Conservation (phyloP, 1,140 invertebrate species). For the Chrysoperla carnea region DNA sequence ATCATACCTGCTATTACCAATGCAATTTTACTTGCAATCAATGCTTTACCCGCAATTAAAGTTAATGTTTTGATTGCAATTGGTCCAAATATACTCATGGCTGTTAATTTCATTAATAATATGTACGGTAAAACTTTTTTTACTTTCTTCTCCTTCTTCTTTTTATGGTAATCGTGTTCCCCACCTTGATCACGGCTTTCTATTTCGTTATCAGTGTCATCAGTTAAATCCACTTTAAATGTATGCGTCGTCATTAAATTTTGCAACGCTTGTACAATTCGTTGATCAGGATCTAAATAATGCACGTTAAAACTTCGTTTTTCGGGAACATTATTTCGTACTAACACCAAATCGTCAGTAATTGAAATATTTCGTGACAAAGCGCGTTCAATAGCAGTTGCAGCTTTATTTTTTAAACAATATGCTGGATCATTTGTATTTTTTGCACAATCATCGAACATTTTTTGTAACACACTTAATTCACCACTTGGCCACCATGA, state of each 20-base stretch:
- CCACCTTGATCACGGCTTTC: neutral
- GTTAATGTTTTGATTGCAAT: constrained; percentile 33
- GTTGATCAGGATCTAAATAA: neutral
- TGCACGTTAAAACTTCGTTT: neutral
- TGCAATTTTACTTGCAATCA: constrained; percentile 41
- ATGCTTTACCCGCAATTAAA: constrained; percentile 37
- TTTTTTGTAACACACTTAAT: neutral
- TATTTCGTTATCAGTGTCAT: neutral
- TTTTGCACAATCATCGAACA: neutral
- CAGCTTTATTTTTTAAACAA: neutral
- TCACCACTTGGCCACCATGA: too few species aligned
- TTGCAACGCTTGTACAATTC: neutral
- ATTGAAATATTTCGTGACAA: neutral
- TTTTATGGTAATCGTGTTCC: too few species aligned
- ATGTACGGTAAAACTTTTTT: constrained; percentile 24
- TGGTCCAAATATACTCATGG: constrained; percentile 29
- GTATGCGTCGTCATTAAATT: neutral
- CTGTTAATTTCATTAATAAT: constrained; percentile 33
- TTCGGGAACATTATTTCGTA: neutral
- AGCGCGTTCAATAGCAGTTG: neutral
- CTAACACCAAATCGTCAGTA: neutral
- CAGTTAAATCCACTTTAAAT: neutral
- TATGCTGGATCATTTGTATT: neutral
- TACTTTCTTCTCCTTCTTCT: neutral
- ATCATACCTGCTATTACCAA: constrained; percentile 41